phyloP scores from a whole-genome alignment of 2,888 invertebrate genomes.

The Acronicta psi region DNA sequence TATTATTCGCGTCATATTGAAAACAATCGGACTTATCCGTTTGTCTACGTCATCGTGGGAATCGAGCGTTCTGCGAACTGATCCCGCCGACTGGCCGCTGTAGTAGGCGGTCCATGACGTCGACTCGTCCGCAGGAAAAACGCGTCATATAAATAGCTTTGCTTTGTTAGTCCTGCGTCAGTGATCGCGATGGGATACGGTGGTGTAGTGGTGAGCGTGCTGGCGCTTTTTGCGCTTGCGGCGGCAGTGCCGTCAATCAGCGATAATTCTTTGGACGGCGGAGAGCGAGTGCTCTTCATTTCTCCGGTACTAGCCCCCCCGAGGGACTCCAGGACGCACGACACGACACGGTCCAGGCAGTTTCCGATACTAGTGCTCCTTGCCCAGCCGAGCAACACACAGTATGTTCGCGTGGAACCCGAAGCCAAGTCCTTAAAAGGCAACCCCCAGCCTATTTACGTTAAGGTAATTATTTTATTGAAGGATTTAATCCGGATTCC shows the following conservation, averaged over 20 bases:
- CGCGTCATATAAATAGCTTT: conserved; percentile 83
- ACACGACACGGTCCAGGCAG: conserved; percentile 78
- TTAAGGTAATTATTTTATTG: conserved; percentile 71
- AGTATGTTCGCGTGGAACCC: conserved; percentile 64
- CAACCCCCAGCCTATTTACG: conserved; percentile 77
- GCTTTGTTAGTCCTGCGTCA: conserved; percentile 77
- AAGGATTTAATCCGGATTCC: neutral
- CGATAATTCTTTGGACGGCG: conserved; percentile 77
- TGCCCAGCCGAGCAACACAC: conserved; percentile 66
- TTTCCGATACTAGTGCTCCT: conserved; percentile 82
- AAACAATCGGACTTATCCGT: conserved; percentile 40
- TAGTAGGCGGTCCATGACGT: conserved; percentile 70
- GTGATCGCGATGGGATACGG: conserved; percentile 82
- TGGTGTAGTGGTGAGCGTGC: conserved; percentile 72
- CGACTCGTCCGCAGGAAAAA: conserved; percentile 72
- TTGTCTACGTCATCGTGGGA: conserved; percentile 73
- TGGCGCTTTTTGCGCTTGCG: conserved; percentile 70
- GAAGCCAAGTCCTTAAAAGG: conserved; percentile 76
- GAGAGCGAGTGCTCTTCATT: conserved; percentile 76
- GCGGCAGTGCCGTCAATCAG: conserved; percentile 72
- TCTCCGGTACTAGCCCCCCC: conserved; percentile 84
- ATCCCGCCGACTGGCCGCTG: conserved; percentile 60
- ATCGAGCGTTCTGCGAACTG: conserved; percentile 64
- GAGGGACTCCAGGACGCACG: conserved; percentile 74
- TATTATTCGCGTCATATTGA: conserved; percentile 44